A percentile compares a stretch with the other conserved stretches of the same genome.
Evolutionary conservation across 2,113 vertebrate genomes (phyloP).

Genomic region (Nematolebias whitei): DNA sequence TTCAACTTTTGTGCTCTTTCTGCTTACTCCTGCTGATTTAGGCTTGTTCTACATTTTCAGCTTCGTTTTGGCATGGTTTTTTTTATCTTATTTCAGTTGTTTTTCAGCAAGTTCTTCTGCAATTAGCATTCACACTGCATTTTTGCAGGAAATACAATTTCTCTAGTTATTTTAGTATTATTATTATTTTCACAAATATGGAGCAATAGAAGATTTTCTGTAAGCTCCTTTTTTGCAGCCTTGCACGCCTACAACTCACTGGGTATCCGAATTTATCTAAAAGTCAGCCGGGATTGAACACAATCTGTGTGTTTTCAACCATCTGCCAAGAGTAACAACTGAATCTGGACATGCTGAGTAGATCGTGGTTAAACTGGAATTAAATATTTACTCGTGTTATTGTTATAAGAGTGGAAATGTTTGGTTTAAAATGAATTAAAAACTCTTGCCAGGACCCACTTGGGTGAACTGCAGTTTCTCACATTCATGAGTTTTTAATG

Average conservation of each 20-base stretch:
- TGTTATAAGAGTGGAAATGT: not conserved
- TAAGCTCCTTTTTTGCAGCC: constrained; percentile 10
- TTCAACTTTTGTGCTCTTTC: no score
- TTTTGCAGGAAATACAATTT: no score
- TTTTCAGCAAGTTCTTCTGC: no score
- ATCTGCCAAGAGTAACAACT: not conserved
- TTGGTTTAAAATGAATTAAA: not conserved
- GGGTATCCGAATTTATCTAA: not conserved
- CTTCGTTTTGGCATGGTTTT: no score
- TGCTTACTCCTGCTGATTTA: no score
- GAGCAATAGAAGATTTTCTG: constrained; percentile 23
- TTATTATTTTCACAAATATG: constrained; percentile 27
- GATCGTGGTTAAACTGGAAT: not conserved
- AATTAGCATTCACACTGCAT: no score
- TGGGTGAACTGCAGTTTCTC: no score
- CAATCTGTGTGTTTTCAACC: not conserved
- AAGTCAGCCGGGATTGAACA: not conserved
- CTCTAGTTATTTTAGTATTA: no score
- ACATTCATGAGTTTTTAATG: no score
- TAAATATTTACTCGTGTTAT: not conserved
- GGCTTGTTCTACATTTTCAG: no score
- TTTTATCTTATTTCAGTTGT: no score
- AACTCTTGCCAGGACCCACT: no score
- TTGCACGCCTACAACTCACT: constrained; percentile 7
- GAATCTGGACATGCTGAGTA: not conserved